These are phyloP conservation scores for Hemicrepidius hirtus DNA, from an alignment of 2,888 invertebrate species.

Conservation along the genomic window DNA sequence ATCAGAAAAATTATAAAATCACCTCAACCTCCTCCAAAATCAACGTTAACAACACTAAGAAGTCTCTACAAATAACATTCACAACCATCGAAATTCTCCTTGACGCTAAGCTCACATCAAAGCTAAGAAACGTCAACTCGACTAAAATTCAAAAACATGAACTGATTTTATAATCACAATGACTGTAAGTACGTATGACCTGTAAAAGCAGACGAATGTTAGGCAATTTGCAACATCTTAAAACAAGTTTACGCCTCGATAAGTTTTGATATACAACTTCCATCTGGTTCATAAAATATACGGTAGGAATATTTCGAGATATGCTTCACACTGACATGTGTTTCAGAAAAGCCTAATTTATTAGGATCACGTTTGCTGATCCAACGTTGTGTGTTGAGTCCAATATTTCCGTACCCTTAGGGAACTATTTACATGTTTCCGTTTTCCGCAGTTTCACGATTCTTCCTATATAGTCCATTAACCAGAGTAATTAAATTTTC, in stretches of 20 bases:
- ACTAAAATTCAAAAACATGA: no score
- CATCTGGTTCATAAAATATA: neutral
- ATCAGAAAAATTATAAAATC: no score
- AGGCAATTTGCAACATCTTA: neutral
- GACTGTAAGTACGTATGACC: no score
- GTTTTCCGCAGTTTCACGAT: slow-evolving; percentile 7
- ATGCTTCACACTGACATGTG: neutral
- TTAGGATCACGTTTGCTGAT: neutral
- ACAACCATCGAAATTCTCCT: no score
- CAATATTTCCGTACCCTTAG: slow-evolving; percentile 1
- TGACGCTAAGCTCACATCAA: no score
- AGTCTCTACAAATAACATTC: no score
- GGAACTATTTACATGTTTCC: slow-evolving; percentile 21
- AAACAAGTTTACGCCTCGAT: neutral
- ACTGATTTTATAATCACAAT: no score
- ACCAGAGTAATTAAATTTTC: neutral
- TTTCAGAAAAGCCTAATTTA: slow-evolving; percentile 7
- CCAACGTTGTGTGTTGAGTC: neutral
- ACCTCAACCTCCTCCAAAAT: no score
- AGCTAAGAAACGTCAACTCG: no score
- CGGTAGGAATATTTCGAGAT: neutral
- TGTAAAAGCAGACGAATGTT: neutral
- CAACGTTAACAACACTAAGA: no score
- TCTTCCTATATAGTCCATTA: slow-evolving; percentile 9
- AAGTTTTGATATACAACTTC: neutral